Base-by-base conservation (phyloP, 2,888 invertebrate genomes). In the Acleris literana region DNA sequence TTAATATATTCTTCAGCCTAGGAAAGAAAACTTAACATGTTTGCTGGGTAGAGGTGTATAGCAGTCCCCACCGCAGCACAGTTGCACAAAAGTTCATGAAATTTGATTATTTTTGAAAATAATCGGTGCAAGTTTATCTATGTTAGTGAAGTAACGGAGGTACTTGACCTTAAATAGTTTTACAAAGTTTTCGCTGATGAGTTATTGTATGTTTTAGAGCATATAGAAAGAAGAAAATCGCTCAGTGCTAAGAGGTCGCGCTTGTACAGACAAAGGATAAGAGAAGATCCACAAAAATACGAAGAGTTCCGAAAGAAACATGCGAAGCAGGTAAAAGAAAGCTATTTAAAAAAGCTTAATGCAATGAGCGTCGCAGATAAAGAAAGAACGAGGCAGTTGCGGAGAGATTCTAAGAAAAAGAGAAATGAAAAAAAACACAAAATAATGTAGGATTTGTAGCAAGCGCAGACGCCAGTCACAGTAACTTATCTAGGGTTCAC, bases 261-360 rank as follows among this genome's bases (percentile, higher is more conserved):
- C 7, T 48, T 9, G 25, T 63, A 63, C 25, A 63, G 63, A 49
- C 39, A 56, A 25, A 20, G 17, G 3, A 17, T 49, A 16, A 63
- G 18, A 63, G 17, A 17, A 4, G 55, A 63, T 44, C 56, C 63
- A 17, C 25, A 43, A 22, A 63, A 49, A 29, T 18, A 53, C 11
- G 53, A 53, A 53, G n/a, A n/a, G 17, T 53, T n/a, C 29, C 53
- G 53, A 17, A 25, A 29, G 17, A 53, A 18, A 17, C 53, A 53
- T 9, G 6, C 7, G 5, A 29, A 53, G 53, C 53, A 33, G 16
- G 25, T 29, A n/a, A 33, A n/a, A 17, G 53, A 33, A 29, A 17
- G 29, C 4, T 53, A 53, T 53, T 29, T 9, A 17, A 29, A 11
- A 17, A 29, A 17, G 9, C 9, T 29, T 11, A n/a, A 1, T 4